Evolutionary conservation across 23 tunicate species (phyloP).

Genomic region (Clavelina lepadiformis): DNA sequence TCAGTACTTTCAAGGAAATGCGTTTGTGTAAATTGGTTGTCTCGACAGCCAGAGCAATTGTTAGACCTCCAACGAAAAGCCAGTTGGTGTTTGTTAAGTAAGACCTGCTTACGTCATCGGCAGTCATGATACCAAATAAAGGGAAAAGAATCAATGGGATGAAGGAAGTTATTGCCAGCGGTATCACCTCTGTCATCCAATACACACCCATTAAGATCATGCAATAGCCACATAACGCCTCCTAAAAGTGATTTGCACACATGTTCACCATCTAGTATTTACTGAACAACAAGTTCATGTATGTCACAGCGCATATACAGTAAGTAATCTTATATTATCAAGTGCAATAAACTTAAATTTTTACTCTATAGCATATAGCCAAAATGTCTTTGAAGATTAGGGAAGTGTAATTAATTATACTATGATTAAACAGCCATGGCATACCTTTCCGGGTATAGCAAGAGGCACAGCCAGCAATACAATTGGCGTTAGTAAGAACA

Average conservation of each 20-base stretch:
- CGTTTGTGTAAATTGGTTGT: conserved; percentile 45
- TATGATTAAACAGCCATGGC: not conserved
- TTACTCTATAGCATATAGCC: too few species aligned
- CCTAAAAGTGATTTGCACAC: too few species aligned
- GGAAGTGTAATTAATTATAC: not conserved
- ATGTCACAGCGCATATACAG: too few species aligned
- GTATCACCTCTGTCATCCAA: conserved; percentile 68
- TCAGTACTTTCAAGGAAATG: conserved; percentile 39
- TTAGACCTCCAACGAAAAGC: conserved; percentile 55
- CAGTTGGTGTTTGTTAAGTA: conserved; percentile 57
- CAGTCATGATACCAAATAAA: conserved; percentile 52
- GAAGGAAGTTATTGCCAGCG: conserved; percentile 49
- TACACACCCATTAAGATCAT: conserved; percentile 56
- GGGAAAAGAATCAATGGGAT: conserved; percentile 68
- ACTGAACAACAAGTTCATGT: too few species aligned
- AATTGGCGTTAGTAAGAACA: conserved; percentile 8
- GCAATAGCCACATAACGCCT: conserved; percentile 58
- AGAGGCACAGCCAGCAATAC: conserved; percentile 1
- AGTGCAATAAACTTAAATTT: too few species aligned
- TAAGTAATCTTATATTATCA: too few species aligned
- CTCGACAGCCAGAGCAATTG: conserved; percentile 62
- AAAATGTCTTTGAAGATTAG: too few species aligned
- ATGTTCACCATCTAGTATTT: too few species aligned
- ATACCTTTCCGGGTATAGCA: conserved; percentile 1
- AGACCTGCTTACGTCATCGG: conserved; percentile 53